phyloP scores from a whole-genome alignment of 2,888 invertebrate genomes.

The Sinhomidia bicolor region DNA sequence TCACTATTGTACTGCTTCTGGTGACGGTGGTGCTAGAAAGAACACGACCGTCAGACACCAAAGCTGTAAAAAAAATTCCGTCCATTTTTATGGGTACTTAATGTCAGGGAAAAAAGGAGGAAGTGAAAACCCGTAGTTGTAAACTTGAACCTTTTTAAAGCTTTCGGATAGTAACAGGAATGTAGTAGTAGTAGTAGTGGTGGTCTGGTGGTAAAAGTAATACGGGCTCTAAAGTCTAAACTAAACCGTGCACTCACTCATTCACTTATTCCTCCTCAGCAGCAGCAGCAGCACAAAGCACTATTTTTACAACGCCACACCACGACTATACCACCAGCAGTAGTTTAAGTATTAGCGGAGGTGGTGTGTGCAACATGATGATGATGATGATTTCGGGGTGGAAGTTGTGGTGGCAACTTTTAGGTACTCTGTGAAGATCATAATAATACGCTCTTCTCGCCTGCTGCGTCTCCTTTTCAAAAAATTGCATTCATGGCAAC shows the following conservation, averaged over 20 bases:
- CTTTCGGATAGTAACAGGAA: not conserved
- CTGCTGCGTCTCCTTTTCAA: constrained; percentile 23
- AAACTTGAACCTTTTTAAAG: constrained; percentile 65
- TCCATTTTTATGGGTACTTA: constrained; percentile 73
- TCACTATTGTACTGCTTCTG: not conserved
- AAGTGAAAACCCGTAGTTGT: constrained; percentile 72
- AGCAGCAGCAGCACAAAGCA: not conserved
- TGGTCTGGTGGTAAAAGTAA: not conserved
- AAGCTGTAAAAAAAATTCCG: constrained; percentile 69
- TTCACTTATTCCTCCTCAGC: not conserved
- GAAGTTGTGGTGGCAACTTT: not conserved
- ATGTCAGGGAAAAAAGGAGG: constrained; percentile 69
- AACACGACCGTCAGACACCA: constrained; percentile 61
- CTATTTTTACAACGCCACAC: not conserved
- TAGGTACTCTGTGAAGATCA: constrained; percentile 40
- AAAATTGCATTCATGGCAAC: not conserved
- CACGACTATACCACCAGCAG: not conserved
- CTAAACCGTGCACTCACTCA: not conserved
- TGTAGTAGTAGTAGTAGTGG: not conserved
- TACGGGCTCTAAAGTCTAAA: constrained; percentile 1
- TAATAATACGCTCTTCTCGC: constrained; percentile 24
- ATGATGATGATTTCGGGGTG: not conserved
- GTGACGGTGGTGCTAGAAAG: not conserved
- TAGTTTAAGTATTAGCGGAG: not conserved
- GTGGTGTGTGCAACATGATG: too few species aligned